Evolutionary conservation across 2,113 vertebrate genomes (phyloP).

Genomic region (Mesitornis unicolor): DNA sequence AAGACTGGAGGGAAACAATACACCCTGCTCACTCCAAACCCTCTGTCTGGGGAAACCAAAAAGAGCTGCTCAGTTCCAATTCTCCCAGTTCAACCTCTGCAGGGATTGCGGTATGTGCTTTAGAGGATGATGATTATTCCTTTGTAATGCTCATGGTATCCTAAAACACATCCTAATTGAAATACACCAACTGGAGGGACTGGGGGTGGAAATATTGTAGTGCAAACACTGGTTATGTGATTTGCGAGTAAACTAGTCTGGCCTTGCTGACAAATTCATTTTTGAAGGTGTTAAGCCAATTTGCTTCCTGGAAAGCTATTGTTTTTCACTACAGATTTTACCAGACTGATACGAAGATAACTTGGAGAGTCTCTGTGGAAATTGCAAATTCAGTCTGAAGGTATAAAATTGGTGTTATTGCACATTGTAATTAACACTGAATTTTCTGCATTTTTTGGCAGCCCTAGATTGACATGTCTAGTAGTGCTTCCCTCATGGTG

Average conservation of each 20-base stretch:
- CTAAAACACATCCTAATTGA: background rate
- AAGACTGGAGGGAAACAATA: slow-evolving; percentile 11
- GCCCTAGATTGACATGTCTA: background rate
- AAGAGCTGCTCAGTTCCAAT: background rate
- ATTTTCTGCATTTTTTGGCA: background rate
- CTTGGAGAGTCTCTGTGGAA: background rate
- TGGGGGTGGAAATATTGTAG: background rate
- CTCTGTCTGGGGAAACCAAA: background rate
- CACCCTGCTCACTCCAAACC: background rate
- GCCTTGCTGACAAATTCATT: background rate
- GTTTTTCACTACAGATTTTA: background rate
- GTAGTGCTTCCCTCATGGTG: background rate
- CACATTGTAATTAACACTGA: background rate
- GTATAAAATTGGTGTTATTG: background rate
- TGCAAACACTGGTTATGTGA: background rate
- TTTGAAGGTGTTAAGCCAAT: background rate
- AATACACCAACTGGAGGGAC: background rate
- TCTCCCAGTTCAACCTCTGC: background rate
- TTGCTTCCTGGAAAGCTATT: background rate
- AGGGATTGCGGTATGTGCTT: background rate
- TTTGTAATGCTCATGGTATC: background rate
- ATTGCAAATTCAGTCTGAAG: background rate
- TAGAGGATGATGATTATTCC: background rate
- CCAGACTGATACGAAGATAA: background rate
- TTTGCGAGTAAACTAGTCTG: background rate